Evolutionary conservation across 2,888 invertebrate species (phyloP).

Genomic region (Cephus pygmeus): DNA sequence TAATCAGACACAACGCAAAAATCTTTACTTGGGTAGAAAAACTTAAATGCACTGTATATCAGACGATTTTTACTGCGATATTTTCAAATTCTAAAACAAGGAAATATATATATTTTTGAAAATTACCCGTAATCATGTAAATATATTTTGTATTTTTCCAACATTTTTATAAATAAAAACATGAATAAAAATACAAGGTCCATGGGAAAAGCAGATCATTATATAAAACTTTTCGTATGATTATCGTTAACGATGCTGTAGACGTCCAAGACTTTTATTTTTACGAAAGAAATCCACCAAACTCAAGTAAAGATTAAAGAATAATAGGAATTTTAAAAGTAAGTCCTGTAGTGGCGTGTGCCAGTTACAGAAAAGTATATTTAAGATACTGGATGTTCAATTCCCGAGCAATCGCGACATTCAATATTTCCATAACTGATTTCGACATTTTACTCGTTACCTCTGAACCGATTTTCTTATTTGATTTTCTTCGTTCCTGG

Average conservation of each 20-base stretch:
- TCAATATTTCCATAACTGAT: background rate
- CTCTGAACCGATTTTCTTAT: background rate
- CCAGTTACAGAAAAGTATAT: background rate
- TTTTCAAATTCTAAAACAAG: background rate
- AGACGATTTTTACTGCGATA: background rate
- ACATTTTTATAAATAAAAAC: no score
- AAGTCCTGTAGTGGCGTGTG: background rate
- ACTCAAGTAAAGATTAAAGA: no score
- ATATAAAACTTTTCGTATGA: background rate
- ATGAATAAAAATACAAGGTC: no score
- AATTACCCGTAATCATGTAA: background rate
- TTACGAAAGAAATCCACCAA: background rate
- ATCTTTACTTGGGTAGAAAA: background rate
- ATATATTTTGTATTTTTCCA: no score
- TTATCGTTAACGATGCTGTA: background rate
- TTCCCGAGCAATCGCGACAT: background rate
- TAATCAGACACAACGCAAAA: background rate
- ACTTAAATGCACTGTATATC: background rate
- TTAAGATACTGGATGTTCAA: background rate
- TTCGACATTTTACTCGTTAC: background rate
- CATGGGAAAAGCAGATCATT: background rate
- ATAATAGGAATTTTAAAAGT: background rate
- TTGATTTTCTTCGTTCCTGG: background rate
- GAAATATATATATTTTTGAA: background rate
- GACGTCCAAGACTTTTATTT: background rate